These are phyloP conservation scores for Nipponia nippon DNA, from an alignment of 2,113 vertebrate species.

Conservation along the genomic window DNA sequence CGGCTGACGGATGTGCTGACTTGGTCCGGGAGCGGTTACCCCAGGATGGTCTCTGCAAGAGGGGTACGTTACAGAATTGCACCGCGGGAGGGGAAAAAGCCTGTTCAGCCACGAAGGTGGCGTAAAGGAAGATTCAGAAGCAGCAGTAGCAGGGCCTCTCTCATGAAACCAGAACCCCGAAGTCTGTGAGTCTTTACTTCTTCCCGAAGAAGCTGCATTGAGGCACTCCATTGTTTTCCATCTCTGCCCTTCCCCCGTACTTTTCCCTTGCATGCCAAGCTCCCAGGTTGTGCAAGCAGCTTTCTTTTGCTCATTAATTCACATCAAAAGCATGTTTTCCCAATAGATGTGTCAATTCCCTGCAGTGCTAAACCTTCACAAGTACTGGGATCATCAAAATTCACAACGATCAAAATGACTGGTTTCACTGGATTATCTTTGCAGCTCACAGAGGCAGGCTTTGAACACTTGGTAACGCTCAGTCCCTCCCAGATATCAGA, in stretches of 20 bases:
- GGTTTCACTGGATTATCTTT: not conserved
- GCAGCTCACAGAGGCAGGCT: not conserved
- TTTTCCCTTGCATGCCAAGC: not conserved
- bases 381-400: not conserved
- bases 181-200: not conserved
- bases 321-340: slow-evolving; percentile 17
- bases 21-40: not conserved
- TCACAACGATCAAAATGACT: not conserved
- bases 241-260: not conserved
- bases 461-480: not conserved
- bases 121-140: not conserved
- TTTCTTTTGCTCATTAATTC: slow-evolving; percentile 21
- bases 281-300: slow-evolving; percentile 18
- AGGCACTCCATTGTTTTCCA: not conserved
- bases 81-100: not conserved
- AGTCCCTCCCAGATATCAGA: not conserved
- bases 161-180: not conserved
- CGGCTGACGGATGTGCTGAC: fast-evolving
- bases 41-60: not conserved
- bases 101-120: not conserved
- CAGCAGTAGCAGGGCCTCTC: not conserved
- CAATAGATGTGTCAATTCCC: slow-evolving; percentile 19
- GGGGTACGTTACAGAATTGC: not conserved
- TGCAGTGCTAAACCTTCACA: slow-evolving; percentile 2
- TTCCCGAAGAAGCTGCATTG: not conserved